Percentiles rank a stretch among this genome's conserved stretches.
These are phyloP conservation scores for Chymomyza amoena DNA, from an alignment of 2,888 invertebrate species.

Conservation along the genomic window DNA sequence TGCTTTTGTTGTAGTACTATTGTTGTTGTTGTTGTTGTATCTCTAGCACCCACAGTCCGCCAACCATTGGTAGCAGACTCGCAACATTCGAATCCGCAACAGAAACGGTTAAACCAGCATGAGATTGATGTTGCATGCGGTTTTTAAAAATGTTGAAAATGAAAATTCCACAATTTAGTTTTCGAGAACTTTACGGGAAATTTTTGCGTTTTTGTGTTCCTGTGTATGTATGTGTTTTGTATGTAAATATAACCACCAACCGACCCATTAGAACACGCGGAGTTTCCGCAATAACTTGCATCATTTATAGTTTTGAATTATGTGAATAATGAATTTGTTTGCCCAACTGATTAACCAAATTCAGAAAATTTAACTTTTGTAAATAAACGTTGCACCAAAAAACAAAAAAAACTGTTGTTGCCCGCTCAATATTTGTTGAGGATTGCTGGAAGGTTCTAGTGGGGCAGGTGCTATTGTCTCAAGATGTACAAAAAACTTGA, in stretches of 20 bases:
- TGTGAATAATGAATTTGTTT: too few relatives aligned
- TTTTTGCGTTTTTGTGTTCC: constrained; percentile 10
- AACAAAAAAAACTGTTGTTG: too few relatives aligned
- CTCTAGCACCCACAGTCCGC: not conserved
- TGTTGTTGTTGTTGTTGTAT: constrained; percentile 1
- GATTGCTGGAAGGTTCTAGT: too few relatives aligned
- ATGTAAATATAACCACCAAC: not conserved
- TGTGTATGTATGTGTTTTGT: constrained; percentile 17
- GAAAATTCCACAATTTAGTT: constrained; percentile 26
- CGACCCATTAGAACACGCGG: not conserved
- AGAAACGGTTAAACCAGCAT: constrained; percentile 9
- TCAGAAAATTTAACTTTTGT: too few relatives aligned
- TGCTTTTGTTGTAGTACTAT: constrained; percentile 50
- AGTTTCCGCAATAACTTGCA: too few relatives aligned
- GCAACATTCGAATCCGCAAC: not conserved
- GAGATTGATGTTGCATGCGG: constrained; percentile 63
- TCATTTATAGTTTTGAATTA: too few relatives aligned
- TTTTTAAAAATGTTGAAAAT: constrained; percentile 47
- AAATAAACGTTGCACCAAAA: too few relatives aligned
- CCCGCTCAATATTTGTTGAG: too few relatives aligned
- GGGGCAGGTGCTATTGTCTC: too few relatives aligned
- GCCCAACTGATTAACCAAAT: too few relatives aligned
- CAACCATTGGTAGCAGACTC: not conserved
- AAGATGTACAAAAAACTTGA: too few relatives aligned
- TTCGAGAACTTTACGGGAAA: constrained; percentile 6